A percentile compares a stretch with the other conserved stretches of the same genome.
Evolutionary conservation across 2,113 vertebrate genomes (phyloP).

Genomic region (Potamarius usumacintae): DNA sequence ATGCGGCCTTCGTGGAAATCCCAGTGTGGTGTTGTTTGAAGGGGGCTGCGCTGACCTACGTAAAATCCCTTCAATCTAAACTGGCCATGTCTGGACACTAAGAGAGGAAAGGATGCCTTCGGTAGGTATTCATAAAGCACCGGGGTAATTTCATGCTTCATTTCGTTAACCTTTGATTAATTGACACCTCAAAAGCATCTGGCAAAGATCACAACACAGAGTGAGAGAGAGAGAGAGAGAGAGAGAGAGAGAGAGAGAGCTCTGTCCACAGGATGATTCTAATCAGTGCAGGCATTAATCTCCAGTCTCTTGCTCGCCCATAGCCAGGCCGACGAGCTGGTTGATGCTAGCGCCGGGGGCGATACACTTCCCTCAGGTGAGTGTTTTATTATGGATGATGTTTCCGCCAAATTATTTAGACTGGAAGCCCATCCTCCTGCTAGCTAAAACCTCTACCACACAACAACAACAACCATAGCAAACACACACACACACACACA

Average conservation of each 20-base stretch:
- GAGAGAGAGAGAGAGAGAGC: too few relatives aligned
- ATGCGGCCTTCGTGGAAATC: neutral
- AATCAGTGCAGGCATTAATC: conserved; percentile 65
- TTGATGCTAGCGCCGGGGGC: conserved; percentile 69
- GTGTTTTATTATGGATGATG: conserved; percentile 82
- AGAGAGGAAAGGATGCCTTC: conserved; percentile 37
- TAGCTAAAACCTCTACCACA: conserved; percentile 50
- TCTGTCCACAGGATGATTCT: conserved; percentile 54
- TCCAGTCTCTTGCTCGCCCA: conserved; percentile 48
- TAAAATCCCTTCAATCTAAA: conserved; percentile 4
- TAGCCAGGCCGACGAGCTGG: conserved; percentile 57
- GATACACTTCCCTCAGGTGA: conserved; percentile 78
- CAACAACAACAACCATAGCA: conserved; percentile 42
- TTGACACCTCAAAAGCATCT: conserved; percentile 53
- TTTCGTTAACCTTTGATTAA: conserved; percentile 64
- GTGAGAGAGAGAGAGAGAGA: too few relatives aligned
- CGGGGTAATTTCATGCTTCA: conserved; percentile 59
- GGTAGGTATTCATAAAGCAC: conserved; percentile 32
- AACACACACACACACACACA: neutral
- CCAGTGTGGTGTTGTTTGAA: neutral
- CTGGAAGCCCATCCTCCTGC: conserved; percentile 27
- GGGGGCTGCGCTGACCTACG: neutral
- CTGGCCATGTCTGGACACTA: neutral
- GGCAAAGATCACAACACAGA: conserved; percentile 19
- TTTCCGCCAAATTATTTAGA: conserved; percentile 79